Evolutionary conservation across 2,797 vertebrate species (phyloP), one percentile per base, ranked within the genome.

Genomic region (Pangasius sanitwongsei): DNA sequence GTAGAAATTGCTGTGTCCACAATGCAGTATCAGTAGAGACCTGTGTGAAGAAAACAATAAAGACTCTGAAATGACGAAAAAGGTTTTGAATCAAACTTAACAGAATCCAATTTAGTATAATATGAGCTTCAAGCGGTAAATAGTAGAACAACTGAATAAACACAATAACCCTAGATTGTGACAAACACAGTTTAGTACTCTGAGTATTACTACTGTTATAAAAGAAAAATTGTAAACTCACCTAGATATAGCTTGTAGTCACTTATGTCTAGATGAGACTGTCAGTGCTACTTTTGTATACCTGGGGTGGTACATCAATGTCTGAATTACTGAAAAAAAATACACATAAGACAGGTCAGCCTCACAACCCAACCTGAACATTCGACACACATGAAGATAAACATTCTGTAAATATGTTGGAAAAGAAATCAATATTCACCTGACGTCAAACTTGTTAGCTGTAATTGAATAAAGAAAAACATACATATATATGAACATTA

Each of bases 261-360:
- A 37, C 37, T 69, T 28, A 16, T 13, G 25, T 91, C 89, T 96
- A 96, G 50, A 96, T 92, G 78, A 96, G 95, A 91, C 94, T 95
- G 90, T 95, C 94, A 5, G 83, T 86, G 88, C 95, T 95, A 92
- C 89, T 96, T 91, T 92, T 96, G 93, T 96, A 96, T 74, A 88
- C 28, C 81, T 95, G 93, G 20, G 89, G 92, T 0, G 94, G 93
- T 3, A 59, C 86, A 0, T 95, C 94, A 1, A 92, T 92, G 48
- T 96, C 94, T 5, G 94, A 94, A 87, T 80, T 93, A 91, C 95
- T 96, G 92, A 84, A 94, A 86, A n/a, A 87, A 83, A 37, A 83
- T 28, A 87, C 16, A 0, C 16, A 25, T 63, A 74, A 87, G 13
- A 18, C 1, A 44, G 78, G 55, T 75, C 72, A 84, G 55, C 41